These are phyloP conservation scores for Pterocles gutturalis DNA, from an alignment of 2,113 vertebrate genomes.

Conservation along the genomic window DNA sequence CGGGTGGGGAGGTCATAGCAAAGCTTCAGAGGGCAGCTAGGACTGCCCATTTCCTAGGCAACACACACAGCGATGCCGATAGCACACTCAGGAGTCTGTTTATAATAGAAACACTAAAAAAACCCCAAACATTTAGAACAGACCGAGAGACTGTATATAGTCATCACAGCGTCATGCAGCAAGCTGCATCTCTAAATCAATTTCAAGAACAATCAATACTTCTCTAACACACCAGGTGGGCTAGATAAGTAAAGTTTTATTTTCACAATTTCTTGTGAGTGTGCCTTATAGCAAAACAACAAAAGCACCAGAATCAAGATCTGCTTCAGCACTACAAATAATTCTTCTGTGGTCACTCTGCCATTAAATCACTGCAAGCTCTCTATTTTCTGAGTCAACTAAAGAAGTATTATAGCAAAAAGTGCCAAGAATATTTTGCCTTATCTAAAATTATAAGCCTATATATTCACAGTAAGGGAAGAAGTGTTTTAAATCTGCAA, in stretches of 20 bases:
- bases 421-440: conserved; percentile 11
- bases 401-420: neutral
- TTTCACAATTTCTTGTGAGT: neutral
- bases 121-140: neutral
- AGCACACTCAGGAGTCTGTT: neutral
- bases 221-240: neutral
- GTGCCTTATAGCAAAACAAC: neutral
- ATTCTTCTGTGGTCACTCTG: conserved; percentile 9
- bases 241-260: neutral
- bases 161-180: neutral
- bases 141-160: neutral
- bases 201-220: neutral
- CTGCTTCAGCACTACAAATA: neutral
- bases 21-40: neutral
- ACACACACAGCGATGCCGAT: neutral
- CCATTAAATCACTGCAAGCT: conserved; percentile 25
- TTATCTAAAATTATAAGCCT: conserved; percentile 37
- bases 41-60: neutral
- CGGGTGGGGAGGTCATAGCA: neutral
- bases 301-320: neutral
- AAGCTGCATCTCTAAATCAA: conserved; percentile 7
- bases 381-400: conserved; percentile 11
- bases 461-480: neutral
- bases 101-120: neutral
- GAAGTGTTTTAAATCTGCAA: neutral